Conservation (phyloP, 1,140 invertebrate genomes). For the Globodera rostochiensis region DNA sequence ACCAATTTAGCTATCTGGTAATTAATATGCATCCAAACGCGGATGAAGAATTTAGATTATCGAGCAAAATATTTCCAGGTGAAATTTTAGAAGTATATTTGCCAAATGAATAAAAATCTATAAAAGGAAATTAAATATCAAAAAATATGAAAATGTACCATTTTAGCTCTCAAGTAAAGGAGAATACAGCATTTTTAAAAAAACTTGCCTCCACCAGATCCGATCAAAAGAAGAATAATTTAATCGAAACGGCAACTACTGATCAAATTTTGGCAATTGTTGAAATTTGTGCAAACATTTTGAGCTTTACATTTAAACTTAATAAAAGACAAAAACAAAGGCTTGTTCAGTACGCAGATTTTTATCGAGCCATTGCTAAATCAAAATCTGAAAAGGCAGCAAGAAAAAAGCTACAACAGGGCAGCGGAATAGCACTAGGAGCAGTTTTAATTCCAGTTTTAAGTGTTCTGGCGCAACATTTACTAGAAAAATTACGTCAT, state of each 20-base stretch:
- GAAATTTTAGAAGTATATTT: neutral
- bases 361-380: conserved; percentile 8
- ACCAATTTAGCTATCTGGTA: neutral
- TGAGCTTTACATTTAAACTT: conserved; percentile 8
- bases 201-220: too few species aligned
- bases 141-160: neutral
- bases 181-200: too few species aligned
- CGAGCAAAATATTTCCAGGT: neutral
- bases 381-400: conserved; percentile 26
- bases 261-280: conserved; percentile 35
- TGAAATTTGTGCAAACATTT: conserved; percentile 37
- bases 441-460: too few species aligned
- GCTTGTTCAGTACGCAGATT: too few species aligned
- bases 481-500: too few species aligned
- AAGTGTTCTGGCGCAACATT: too few species aligned
- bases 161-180: neutral
- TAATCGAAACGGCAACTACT: neutral
- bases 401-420: conserved; percentile 36
- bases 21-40: neutral
- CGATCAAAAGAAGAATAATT: too few species aligned
- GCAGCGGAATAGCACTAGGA: neutral
- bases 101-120: too few species aligned
- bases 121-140: too few species aligned
- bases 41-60: neutral
- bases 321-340: conserved; percentile 20